Conservation (phyloP, 2,888 invertebrate genomes). For the Amphipyra berbera region DNA sequence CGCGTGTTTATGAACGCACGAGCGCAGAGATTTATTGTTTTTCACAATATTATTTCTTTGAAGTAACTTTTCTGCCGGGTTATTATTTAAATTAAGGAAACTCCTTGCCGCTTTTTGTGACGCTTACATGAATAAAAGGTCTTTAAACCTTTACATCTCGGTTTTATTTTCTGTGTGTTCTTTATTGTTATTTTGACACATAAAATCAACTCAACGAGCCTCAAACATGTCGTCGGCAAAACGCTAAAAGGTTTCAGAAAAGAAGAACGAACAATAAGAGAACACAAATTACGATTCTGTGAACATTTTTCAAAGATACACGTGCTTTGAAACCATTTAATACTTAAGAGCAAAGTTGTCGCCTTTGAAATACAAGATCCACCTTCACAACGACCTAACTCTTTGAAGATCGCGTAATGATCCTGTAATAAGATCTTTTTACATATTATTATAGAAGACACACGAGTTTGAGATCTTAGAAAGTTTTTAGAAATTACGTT, state of each 20-base stretch:
- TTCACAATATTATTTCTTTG: constrained; percentile 42
- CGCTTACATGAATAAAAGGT: background rate
- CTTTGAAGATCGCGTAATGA: constrained; percentile 58
- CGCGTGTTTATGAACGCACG: constrained; percentile 50
- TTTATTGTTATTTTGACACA: constrained; percentile 23
- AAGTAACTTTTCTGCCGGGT: constrained; percentile 14
- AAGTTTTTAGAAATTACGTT: constrained; percentile 24
- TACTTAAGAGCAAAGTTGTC: constrained; percentile 43
- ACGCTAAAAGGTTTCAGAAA: constrained; percentile 19
- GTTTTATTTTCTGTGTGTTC: constrained; percentile 8
- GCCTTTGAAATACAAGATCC: constrained; percentile 54
- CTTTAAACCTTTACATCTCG: constrained; percentile 6
- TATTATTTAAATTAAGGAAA: constrained; percentile 44
- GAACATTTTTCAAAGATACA: constrained; percentile 33
- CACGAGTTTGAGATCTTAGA: constrained; percentile 10
- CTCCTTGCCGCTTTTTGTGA: constrained; percentile 8
- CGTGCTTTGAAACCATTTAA: constrained; percentile 41
- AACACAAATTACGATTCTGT: constrained; percentile 44
- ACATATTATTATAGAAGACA: constrained; percentile 35
- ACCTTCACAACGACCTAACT: constrained; percentile 23
- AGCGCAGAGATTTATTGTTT: constrained; percentile 55
- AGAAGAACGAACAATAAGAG: constrained; percentile 21
- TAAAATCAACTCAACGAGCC: constrained; percentile 18
- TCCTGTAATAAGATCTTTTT: constrained; percentile 57
- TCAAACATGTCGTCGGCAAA: constrained; percentile 8